phyloP scores from a whole-genome alignment of 2,113 vertebrate species.

The Piaya cayana region DNA sequence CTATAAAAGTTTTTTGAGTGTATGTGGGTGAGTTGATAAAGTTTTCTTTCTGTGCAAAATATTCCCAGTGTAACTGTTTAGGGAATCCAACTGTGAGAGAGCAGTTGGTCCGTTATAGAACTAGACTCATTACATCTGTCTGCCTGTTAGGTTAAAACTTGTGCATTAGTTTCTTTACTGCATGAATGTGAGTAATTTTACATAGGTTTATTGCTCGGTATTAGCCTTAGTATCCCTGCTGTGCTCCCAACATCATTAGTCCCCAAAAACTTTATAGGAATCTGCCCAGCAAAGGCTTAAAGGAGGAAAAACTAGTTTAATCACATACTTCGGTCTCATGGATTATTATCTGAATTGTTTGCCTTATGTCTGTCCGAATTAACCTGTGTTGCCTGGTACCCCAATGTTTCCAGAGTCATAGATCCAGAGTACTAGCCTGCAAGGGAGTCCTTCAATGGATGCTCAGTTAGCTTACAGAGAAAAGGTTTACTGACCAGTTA shows the following conservation, averaged over 20 bases:
- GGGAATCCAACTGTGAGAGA: slow-evolving; percentile 61
- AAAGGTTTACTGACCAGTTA: neutral
- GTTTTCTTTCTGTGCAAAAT: slow-evolving; percentile 24
- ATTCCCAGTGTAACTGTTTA: slow-evolving; percentile 28
- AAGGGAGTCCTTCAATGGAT: neutral
- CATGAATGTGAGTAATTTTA: slow-evolving; percentile 23
- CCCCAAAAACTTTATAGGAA: neutral
- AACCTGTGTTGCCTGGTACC: neutral
- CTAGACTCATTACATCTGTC: slow-evolving; percentile 54
- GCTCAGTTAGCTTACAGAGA: neutral
- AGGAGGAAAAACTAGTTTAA: neutral
- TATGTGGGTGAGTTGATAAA: slow-evolving; percentile 31
- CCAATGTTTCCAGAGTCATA: neutral
- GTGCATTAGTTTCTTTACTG: slow-evolving; percentile 58
- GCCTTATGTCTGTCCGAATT: neutral
- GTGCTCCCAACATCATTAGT: neutral
- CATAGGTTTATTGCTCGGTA: neutral
- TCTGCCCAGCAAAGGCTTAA: neutral
- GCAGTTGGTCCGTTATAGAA: slow-evolving; percentile 45
- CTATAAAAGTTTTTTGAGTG: neutral
- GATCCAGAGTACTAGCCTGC: neutral
- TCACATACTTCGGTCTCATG: neutral
- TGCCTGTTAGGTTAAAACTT: slow-evolving; percentile 45
- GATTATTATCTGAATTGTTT: neutral
- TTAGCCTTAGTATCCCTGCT: neutral